Base-by-base conservation (phyloP, 1,140 invertebrate species). In the Dysdera silvatica region DNA sequence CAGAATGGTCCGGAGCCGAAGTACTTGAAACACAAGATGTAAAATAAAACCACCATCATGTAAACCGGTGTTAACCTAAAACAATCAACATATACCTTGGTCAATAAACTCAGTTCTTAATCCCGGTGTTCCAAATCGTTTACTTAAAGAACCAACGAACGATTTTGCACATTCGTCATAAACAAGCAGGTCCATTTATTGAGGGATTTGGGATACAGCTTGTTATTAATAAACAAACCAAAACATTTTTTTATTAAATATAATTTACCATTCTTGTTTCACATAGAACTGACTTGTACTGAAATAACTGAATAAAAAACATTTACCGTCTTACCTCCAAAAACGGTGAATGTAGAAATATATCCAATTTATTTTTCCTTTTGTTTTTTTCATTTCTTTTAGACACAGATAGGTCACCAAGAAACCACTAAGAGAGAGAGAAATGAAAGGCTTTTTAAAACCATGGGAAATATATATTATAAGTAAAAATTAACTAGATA, bases 51-150 rank as follows among this genome's bases (percentile, higher is more conserved):
- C 5, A 69, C 54, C 3, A 66, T 59, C 69, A 71, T 65, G 57
- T 70, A 71, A 2, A 66, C 32, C 1, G 71, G 71, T 14, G 70
- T 71, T 40, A 71, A 59, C 31, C 70, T 67, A 32, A 81, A 65
- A 33, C 33, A 20, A 14, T 49, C 20, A 47, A 45, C 20, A n/a
- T 58, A 18, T n/a, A 58, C 1, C 28, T 10, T 16, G n/a, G n/a
- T 6, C 20, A 45, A 37, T 41, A 47, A 58, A 7, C 16, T 8
- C 14, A 10, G 18, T 35, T 29, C 20, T 3, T 54, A 53, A 4
- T 59, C 20, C 20, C 12, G 23, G 20, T n/a, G 16, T 37, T n/a
- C n/a, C n/a, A n/a, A n/a, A n/a, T n/a, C n/a, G n/a, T n/a, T n/a
- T n/a, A n/a, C n/a, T n/a, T n/a, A n/a, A n/a, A n/a, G n/a, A n/a